Evolutionary conservation across 2,797 vertebrate genomes (phyloP).

Genomic region (Pelochelys cantorii): DNA sequence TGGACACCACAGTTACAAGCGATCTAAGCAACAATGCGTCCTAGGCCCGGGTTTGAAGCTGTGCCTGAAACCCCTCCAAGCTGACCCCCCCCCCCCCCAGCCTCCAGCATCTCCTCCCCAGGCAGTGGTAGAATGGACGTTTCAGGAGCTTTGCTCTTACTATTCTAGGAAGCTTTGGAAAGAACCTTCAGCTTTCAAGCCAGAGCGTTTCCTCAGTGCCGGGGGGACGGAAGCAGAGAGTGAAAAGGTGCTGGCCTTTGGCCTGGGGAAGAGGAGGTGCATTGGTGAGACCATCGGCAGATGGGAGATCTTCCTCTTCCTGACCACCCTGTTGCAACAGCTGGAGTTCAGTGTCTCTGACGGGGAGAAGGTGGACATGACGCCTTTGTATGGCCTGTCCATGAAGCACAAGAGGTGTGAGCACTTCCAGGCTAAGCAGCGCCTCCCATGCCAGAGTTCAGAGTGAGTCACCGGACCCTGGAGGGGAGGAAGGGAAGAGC

Average conservation of each 20-base stretch:
- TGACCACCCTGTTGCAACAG: constrained; percentile 88
- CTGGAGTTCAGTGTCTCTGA: constrained; percentile 81
- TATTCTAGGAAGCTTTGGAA: constrained; percentile 86
- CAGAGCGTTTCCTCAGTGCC: constrained; percentile 87
- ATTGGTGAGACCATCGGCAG: constrained; percentile 88
- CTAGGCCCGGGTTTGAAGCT: not conserved
- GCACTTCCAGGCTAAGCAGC: constrained; percentile 76
- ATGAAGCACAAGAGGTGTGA: constrained; percentile 88
- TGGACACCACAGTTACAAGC: too few relatives aligned
- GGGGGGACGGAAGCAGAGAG: constrained; percentile 74
- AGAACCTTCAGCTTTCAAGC: constrained; percentile 85
- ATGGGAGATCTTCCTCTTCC: constrained; percentile 90
- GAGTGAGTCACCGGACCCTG: constrained; percentile 35
- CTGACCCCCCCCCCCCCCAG: not conserved
- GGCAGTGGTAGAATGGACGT: accelerated
- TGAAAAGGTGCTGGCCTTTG: constrained; percentile 87
- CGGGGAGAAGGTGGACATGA: constrained; percentile 85
- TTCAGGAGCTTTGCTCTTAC: not conserved
- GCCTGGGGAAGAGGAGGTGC: constrained; percentile 91
- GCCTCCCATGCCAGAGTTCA: constrained; percentile 38
- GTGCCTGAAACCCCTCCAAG: not conserved
- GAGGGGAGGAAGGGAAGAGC: not conserved
- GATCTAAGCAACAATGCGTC: not conserved
- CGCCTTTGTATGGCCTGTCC: constrained; percentile 84
- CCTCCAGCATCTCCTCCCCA: accelerated